Base-by-base conservation (phyloP, 2,113 vertebrate species). In the Fregetta grallaria region DNA sequence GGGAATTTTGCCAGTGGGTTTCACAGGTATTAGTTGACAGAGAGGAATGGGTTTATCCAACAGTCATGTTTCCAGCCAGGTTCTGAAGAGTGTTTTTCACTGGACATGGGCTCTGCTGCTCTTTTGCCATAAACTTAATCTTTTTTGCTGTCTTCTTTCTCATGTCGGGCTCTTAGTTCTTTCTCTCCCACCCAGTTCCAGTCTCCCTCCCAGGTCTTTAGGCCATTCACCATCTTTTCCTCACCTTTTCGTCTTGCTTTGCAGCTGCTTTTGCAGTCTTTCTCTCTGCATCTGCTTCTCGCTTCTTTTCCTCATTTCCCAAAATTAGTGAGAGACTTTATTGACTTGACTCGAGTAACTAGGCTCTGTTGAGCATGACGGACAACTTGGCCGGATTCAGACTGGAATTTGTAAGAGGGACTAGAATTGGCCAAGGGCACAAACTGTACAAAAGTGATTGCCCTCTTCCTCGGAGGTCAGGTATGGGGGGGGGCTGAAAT, bases 201-300 rank as follows among this genome's bases (percentile, higher is more conserved):
- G n/a, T 66, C 29, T 80, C 25, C 5, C 29, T 80, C 25, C 5
- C 42, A 29, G 11, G 3, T 84, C 38, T 77, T 86, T 7, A 76
- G 59, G 58, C 50, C 32, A 32, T 10, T 63, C 36, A 42, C 53
- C 29, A 11, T 86, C 63, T 77, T 61, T 74, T 96, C 65, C 47
- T 92, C 38, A 29, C 27, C 15, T 45, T n/a, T 47, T 94, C 32
- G 3, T 74, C 47, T 87, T 73, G 74, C 85, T 90, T 85, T 79
- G 67, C 50, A 92, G 32, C 58, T 66, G 42, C 67, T 79, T 95
- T 70, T 93, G 78, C 50, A 80, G 42, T 79, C 59, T 61, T 67
- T 70, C 50, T 86, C 36, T 75, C 70, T 79, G 16, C 50, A 49
- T 68, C 30, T 1, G 4, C 49, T 94, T 82, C 66, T 78, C 1